phyloP scores from a whole-genome alignment of 2,888 invertebrate species.

The Germaria angustata region DNA sequence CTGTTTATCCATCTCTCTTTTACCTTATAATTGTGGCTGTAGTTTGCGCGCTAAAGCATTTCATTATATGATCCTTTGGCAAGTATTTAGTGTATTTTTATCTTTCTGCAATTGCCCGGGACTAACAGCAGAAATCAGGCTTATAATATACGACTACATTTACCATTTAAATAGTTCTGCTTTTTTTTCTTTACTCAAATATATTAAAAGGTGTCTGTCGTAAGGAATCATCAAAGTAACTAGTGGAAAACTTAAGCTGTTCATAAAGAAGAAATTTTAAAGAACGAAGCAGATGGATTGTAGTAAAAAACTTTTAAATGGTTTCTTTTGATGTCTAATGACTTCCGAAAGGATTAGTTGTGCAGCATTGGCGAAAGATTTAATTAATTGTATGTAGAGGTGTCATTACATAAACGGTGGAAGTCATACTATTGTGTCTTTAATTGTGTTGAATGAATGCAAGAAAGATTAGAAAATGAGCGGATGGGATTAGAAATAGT shows the following conservation, averaged over 20 bases:
- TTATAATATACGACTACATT: background rate
- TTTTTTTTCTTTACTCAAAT: background rate
- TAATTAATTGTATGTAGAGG: constrained; percentile 21
- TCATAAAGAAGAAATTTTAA: background rate
- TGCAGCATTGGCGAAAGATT: background rate
- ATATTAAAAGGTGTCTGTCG: background rate
- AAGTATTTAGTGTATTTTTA: background rate
- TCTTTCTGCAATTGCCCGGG: constrained; percentile 45
- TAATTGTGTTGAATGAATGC: background rate
- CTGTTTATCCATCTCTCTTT: background rate
- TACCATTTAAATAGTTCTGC: constrained; percentile 29
- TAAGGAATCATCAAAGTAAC: constrained; percentile 18
- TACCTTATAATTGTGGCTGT: background rate
- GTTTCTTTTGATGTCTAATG: background rate
- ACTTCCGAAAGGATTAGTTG: constrained; percentile 16
- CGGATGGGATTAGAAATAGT: background rate
- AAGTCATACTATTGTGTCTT: background rate
- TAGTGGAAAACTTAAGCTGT: background rate
- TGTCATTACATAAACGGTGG: constrained; percentile 3
- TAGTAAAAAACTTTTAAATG: background rate
- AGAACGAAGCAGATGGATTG: background rate
- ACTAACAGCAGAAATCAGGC: constrained; percentile 52
- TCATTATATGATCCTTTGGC: constrained; percentile 46
- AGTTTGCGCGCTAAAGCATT: constrained; percentile 45
- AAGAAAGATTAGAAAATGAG: background rate